phyloP scores from a whole-genome alignment of 35 echinoderm and acorn worm species.

The Heliocidaris erythrogramma region DNA sequence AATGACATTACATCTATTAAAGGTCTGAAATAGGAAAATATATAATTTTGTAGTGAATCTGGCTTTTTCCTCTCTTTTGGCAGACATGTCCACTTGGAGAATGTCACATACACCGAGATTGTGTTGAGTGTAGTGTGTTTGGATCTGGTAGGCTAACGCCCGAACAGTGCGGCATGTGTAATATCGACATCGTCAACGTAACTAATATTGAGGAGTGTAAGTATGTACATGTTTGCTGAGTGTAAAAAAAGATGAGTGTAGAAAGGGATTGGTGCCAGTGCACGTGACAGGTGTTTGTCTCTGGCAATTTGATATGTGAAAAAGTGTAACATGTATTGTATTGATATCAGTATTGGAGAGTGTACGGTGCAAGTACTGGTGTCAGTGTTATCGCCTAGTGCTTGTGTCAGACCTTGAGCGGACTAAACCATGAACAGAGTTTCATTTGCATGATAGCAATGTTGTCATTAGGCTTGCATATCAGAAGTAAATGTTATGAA shows the following conservation, averaged over 20 bases:
- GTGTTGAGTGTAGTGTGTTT: slow-evolving; percentile 89
- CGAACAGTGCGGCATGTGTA: slow-evolving; percentile 82
- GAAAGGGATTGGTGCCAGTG: background rate
- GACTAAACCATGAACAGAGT: too few relatives aligned
- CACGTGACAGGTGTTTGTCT: background rate
- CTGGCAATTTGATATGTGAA: background rate
- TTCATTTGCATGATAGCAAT: too few relatives aligned
- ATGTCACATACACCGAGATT: slow-evolving; percentile 76
- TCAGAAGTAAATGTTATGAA: too few relatives aligned
- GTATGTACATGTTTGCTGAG: slow-evolving; percentile 3
- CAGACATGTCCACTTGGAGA: slow-evolving; percentile 80
- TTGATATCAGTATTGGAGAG: background rate
- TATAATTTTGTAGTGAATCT: too few relatives aligned
- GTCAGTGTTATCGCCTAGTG: too few relatives aligned
- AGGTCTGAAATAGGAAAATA: too few relatives aligned
- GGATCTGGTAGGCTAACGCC: slow-evolving; percentile 49
- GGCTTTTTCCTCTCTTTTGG: background rate
- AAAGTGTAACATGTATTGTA: too few relatives aligned
- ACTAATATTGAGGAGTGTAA: slow-evolving; percentile 63
- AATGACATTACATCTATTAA: too few relatives aligned
- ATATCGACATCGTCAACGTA: slow-evolving; percentile 58
- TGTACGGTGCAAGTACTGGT: too few relatives aligned
- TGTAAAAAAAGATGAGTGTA: background rate
- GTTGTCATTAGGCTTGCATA: too few relatives aligned
- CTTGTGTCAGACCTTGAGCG: too few relatives aligned